These are phyloP conservation scores for Hetaerina americana DNA, from an alignment of 1,140 invertebrate species.

Conservation along the genomic window DNA sequence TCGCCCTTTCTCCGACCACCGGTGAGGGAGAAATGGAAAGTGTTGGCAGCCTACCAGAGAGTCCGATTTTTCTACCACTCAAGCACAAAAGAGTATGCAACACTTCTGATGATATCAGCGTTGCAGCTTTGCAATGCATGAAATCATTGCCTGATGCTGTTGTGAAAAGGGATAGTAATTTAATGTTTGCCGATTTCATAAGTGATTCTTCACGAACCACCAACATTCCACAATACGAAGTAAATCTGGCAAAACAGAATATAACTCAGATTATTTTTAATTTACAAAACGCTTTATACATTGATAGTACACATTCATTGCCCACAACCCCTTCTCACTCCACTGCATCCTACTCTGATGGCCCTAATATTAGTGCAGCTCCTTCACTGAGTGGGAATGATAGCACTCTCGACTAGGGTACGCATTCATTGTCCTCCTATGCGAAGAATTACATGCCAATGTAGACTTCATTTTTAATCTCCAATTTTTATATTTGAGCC, in stretches of 20 bases:
- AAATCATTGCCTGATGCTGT: background rate
- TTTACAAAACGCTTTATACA: background rate
- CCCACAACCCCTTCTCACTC: background rate
- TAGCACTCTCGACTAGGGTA: background rate
- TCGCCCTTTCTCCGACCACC: background rate
- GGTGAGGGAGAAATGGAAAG: background rate
- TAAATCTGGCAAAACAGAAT: background rate
- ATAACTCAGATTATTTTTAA: no score
- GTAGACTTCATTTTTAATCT: background rate
- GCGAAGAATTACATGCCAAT: background rate
- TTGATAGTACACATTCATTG: background rate
- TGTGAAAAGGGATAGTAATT: background rate
- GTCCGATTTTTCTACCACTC: background rate
- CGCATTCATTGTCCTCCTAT: background rate
- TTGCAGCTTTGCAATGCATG: background rate
- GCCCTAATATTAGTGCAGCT: background rate
- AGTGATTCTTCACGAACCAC: background rate
- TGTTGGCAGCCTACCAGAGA: background rate
- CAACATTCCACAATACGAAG: background rate
- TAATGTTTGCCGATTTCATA: background rate
- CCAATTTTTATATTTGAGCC: background rate
- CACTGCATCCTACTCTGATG: background rate
- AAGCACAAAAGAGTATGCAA: background rate
- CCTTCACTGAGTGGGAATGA: background rate
- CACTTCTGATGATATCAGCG: background rate